phyloP scores from a whole-genome alignment of 2,113 vertebrate genomes.

The Gracilinanus agilis region DNA sequence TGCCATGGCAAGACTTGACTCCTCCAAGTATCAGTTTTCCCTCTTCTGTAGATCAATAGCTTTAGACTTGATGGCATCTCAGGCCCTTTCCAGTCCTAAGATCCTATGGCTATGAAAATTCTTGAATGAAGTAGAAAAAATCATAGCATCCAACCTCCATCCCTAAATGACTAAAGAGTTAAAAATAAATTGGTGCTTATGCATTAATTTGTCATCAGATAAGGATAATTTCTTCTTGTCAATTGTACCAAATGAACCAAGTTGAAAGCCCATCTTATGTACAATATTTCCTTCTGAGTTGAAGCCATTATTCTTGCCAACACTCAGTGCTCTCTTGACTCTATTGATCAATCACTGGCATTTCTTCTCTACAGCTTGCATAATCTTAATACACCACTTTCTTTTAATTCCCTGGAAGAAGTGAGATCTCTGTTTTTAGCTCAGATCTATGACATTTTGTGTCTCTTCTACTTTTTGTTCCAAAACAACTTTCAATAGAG shows the following conservation, averaged over 20 bases:
- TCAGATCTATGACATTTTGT: background rate
- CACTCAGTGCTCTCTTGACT: background rate
- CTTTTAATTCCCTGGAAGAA: background rate
- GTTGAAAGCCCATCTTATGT: background rate
- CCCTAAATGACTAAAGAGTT: background rate
- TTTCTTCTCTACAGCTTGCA: background rate
- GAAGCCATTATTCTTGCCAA: background rate
- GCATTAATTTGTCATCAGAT: background rate
- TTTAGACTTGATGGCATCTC: background rate
- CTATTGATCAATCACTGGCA: background rate
- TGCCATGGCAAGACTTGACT: background rate
- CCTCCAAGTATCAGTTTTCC: background rate
- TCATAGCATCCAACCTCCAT: background rate
- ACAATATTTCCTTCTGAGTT: background rate
- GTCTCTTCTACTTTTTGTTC: background rate
- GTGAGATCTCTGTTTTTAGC: background rate
- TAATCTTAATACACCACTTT: background rate
- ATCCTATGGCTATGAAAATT: background rate
- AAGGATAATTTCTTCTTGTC: background rate
- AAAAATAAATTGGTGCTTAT: background rate
- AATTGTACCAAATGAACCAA: background rate
- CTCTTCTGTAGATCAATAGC: background rate
- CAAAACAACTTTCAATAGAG: background rate
- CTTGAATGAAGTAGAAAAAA: background rate
- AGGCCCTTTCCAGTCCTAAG: background rate